Evolutionary conservation across 2,797 vertebrate genomes (phyloP).

Genomic region (Galago senegalensis): DNA sequence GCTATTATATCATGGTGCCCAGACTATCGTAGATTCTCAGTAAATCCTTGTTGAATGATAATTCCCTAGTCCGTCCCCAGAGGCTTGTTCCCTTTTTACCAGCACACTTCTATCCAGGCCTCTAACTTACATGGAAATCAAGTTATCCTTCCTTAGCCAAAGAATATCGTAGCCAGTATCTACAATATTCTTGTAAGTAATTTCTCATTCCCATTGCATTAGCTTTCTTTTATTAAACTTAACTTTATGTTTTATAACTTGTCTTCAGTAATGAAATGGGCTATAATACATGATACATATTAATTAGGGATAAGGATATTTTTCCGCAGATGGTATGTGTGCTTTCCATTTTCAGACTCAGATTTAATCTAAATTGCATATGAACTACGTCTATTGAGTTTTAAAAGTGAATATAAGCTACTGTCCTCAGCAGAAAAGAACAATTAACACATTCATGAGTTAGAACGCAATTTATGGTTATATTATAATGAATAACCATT

Average conservation of each 20-base stretch:
- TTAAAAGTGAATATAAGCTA: slow-evolving; percentile 69
- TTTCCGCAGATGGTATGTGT: slow-evolving; percentile 69
- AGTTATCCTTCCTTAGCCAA: slow-evolving; percentile 52
- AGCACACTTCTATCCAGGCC: not conserved
- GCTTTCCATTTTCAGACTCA: slow-evolving; percentile 72
- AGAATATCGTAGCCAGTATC: slow-evolving; percentile 50
- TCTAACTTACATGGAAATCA: not conserved
- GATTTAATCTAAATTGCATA: slow-evolving; percentile 75
- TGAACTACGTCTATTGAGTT: slow-evolving; percentile 56
- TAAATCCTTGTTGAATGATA: not conserved
- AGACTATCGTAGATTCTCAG: not conserved
- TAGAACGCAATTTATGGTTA: slow-evolving; percentile 65
- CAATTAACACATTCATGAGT: slow-evolving; percentile 73
- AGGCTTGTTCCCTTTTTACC: not conserved
- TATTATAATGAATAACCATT: slow-evolving; percentile 65
- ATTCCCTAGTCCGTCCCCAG: not conserved
- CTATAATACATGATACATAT: slow-evolving; percentile 62
- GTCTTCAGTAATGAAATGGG: slow-evolving; percentile 70
- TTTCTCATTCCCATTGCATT: slow-evolving; percentile 63
- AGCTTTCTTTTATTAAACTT: slow-evolving; percentile 66
- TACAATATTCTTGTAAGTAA: slow-evolving; percentile 54
- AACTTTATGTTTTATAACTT: slow-evolving; percentile 79
- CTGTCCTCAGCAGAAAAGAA: slow-evolving; percentile 72
- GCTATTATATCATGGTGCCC: not conserved
- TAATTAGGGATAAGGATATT: slow-evolving; percentile 67